These are phyloP conservation scores for Bostrychus sinensis DNA, from an alignment of 2,113 vertebrate species.

Conservation along the genomic window DNA sequence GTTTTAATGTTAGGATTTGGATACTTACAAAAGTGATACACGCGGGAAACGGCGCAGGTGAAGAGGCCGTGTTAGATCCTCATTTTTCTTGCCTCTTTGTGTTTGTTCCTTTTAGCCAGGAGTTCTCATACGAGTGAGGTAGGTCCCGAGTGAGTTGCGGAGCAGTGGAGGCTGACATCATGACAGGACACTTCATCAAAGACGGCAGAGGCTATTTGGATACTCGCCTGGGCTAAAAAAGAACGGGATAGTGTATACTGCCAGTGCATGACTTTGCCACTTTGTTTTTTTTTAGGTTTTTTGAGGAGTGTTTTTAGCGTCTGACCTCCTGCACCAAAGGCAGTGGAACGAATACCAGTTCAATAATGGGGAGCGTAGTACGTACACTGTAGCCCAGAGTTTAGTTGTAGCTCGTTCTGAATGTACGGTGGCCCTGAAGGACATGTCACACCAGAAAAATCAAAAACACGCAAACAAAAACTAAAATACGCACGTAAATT, in stretches of 20 bases:
- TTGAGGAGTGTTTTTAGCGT: no score
- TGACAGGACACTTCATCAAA: slow-evolving; percentile 77
- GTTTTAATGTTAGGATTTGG: slow-evolving; percentile 30
- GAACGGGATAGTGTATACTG: slow-evolving; percentile 46
- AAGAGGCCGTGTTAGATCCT: slow-evolving; percentile 22
- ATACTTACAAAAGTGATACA: slow-evolving; percentile 5
- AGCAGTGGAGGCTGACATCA: slow-evolving; percentile 67
- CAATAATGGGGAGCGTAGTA: no score
- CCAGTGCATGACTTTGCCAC: slow-evolving; percentile 31
- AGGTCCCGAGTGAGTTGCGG: slow-evolving; percentile 71
- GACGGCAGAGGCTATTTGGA: slow-evolving; percentile 62
- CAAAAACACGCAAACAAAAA: no score
- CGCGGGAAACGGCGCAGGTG: slow-evolving; percentile 2
- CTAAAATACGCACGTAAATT: no score
- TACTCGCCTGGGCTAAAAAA: slow-evolving; percentile 49
- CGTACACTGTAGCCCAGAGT: no score
- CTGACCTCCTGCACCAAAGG: no score
- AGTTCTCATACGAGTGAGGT: slow-evolving; percentile 53
- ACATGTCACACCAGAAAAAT: no score
- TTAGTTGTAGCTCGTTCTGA: no score
- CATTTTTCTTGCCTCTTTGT: not conserved
- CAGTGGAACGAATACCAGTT: no score
- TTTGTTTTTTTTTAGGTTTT: slow-evolving; percentile 10
- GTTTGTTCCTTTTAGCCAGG: slow-evolving; percentile 28
- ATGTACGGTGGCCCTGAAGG: no score